A percentile compares a stretch with the other conserved stretches of the same genome.
These are phyloP conservation scores for Myrmecobius fasciatus DNA, from an alignment of 2,113 vertebrate genomes.

Conservation along the genomic window DNA sequence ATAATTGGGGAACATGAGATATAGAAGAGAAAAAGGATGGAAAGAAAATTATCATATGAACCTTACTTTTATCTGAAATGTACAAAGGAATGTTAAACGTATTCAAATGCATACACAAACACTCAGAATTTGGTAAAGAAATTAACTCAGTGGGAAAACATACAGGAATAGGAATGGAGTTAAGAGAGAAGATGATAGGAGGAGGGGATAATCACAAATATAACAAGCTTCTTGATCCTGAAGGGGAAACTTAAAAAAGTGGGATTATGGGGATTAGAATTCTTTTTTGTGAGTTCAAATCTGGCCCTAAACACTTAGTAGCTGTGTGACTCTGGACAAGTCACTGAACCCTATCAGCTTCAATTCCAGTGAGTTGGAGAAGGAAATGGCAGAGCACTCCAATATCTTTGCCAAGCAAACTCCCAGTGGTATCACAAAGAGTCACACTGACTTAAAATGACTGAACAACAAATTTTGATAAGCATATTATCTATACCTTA, in stretches of 20 bases:
- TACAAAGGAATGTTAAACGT: not conserved
- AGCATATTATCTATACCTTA: not conserved
- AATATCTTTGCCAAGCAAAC: not conserved
- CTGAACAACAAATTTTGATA: not conserved
- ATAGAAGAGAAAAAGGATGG: not conserved
- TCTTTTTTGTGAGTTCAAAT: not conserved
- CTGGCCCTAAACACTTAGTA: not conserved
- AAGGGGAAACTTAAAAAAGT: not conserved
- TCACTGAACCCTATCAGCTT: not conserved
- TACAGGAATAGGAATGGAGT: not conserved
- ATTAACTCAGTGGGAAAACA: not conserved
- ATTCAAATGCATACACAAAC: not conserved
- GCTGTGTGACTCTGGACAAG: not conserved
- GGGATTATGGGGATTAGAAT: not conserved
- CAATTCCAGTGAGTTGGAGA: not conserved
- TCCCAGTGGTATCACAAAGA: not conserved
- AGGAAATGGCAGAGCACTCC: not conserved
- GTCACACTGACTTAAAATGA: not conserved
- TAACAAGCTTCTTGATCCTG: not conserved
- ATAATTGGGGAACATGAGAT: not conserved
- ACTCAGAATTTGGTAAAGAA: not conserved
- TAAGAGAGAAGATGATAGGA: not conserved
- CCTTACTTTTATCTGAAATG: not conserved
- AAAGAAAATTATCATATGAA: not conserved
- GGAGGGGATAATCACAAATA: not conserved